Percentiles rank a stretch among this genome's conserved stretches.
Conservation (phyloP, 1,140 invertebrate species). For the Pseudoatta argentina region DNA sequence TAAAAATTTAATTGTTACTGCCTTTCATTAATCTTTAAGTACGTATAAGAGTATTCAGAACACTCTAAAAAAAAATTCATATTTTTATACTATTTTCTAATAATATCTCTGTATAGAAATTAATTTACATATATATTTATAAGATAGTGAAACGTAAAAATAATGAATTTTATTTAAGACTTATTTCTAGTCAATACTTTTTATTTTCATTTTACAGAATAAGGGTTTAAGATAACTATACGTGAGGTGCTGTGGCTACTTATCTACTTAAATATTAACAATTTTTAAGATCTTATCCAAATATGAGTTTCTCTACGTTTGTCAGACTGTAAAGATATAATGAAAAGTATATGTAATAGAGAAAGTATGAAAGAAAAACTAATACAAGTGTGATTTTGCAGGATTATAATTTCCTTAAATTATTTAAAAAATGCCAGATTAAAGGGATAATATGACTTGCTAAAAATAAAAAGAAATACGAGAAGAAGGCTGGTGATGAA, state of each 20-base stretch:
- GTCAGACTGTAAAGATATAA: background rate
- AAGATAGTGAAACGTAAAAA: too few relatives aligned
- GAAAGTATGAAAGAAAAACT: background rate
- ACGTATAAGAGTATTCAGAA: too few relatives aligned
- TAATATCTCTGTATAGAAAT: too few relatives aligned
- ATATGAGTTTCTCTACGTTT: background rate
- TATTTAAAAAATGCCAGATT: background rate
- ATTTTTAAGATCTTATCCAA: background rate
- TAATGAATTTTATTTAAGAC: too few relatives aligned
- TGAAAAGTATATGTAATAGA: background rate
- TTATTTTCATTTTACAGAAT: too few relatives aligned
- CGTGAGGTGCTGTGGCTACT: too few relatives aligned
- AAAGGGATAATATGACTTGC: background rate
- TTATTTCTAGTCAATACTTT: too few relatives aligned
- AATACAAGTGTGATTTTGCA: background rate
- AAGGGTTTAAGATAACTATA: too few relatives aligned
- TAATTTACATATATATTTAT: too few relatives aligned
- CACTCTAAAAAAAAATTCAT: too few relatives aligned
- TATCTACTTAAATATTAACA: background rate
- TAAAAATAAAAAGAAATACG: background rate
- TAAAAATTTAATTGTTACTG: background rate
- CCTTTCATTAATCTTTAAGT: background rate
- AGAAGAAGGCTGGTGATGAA: conserved; percentile 1
- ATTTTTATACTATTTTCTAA: too few relatives aligned
- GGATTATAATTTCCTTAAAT: background rate